Conservation (phyloP, 2,797 vertebrate species). For the Apogon talboti region DNA sequence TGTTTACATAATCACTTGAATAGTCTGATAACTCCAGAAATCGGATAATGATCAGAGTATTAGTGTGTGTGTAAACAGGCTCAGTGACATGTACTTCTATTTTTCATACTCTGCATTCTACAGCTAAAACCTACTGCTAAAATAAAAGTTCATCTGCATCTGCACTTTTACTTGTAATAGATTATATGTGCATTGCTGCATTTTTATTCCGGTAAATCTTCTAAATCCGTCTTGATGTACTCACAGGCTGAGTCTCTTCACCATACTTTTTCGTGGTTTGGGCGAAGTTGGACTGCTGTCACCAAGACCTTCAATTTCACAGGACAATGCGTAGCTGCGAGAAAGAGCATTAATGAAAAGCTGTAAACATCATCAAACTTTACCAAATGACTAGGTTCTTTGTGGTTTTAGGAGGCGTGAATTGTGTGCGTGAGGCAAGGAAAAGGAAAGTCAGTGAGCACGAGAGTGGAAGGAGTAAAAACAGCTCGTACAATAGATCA, state of each 20-base stretch:
- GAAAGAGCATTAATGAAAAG: constrained; percentile 33
- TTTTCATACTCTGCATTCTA: no score
- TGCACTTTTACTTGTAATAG: no score
- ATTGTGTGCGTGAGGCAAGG: constrained; percentile 3
- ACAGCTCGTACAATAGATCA: constrained; percentile 50
- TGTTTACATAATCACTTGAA: no score
- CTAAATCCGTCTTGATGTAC: constrained; percentile 63
- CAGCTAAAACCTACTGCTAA: no score
- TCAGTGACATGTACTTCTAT: background rate
- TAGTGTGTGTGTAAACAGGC: background rate
- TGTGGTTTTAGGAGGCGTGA: background rate
- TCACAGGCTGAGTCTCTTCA: constrained; percentile 97
- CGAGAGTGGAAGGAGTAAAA: constrained; percentile 17
- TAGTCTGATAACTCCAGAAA: no score
- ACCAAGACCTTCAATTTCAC: constrained; percentile 89
- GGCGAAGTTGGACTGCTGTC: constrained; percentile 89
- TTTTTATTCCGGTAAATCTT: no score
- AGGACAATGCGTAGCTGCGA: constrained; percentile 89
- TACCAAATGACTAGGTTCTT: background rate
- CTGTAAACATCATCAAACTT: constrained; percentile 15
- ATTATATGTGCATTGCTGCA: no score
- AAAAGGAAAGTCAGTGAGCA: constrained; percentile 22
- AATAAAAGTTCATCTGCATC: no score
- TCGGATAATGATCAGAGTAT: no score
- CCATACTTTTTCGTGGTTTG: constrained; percentile 94